These are phyloP conservation scores for Phasia obesa DNA, from an alignment of 2,888 invertebrate species.

Conservation along the genomic window DNA sequence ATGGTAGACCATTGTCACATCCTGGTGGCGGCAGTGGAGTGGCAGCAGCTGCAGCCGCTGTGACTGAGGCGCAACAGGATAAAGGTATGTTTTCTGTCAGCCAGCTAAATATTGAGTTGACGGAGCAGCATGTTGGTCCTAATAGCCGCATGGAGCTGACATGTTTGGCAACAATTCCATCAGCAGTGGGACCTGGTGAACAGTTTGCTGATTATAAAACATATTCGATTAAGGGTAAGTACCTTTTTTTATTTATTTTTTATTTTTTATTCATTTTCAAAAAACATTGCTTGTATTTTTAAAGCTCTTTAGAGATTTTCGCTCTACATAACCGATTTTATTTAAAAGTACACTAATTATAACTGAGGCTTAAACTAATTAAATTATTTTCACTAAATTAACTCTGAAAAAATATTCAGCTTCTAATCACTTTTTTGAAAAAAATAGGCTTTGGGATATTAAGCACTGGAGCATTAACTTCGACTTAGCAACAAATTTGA, in stretches of 20 bases:
- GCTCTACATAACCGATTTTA: too few species aligned
- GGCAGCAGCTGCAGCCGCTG: slow-evolving; percentile 80
- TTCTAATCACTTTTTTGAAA: too few species aligned
- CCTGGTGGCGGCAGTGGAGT: slow-evolving; percentile 79
- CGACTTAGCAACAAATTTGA: too few species aligned
- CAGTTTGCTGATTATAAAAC: slow-evolving; percentile 89
- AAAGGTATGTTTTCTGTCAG: slow-evolving; percentile 84
- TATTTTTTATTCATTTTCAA: background rate
- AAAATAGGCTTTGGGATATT: too few species aligned
- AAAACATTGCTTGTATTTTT: too few species aligned
- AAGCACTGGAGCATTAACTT: too few species aligned
- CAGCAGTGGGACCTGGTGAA: slow-evolving; percentile 87
- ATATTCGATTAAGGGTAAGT: slow-evolving; percentile 88
- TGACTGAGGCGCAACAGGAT: slow-evolving; percentile 78
- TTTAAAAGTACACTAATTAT: too few species aligned
- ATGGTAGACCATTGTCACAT: slow-evolving; percentile 78
- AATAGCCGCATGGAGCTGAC: slow-evolving; percentile 88
- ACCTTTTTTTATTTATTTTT: background rate
- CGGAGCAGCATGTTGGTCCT: slow-evolving; percentile 87
- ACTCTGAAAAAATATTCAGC: too few species aligned
- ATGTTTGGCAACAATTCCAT: slow-evolving; percentile 90
- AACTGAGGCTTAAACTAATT: too few species aligned
- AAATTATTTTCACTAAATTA: too few species aligned
- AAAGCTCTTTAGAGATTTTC: too few species aligned
- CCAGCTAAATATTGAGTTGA: slow-evolving; percentile 89